Evolutionary conservation across 2,797 vertebrate species (phyloP).

Genomic region (Aselliscus stoliczkanus): DNA sequence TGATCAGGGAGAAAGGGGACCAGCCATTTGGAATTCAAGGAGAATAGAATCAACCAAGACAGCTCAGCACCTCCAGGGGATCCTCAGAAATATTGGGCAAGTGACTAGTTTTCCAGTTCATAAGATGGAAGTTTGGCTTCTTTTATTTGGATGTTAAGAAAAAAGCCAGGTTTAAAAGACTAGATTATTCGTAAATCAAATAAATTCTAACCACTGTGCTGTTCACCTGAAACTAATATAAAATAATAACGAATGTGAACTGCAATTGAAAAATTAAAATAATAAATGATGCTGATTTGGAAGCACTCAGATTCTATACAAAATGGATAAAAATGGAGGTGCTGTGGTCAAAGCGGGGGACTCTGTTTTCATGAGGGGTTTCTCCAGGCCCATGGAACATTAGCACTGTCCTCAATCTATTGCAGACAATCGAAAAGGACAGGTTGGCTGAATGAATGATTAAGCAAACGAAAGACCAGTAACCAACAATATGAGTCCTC

Average conservation of each 20-base stretch:
- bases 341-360: background rate
- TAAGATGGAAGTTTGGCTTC: background rate
- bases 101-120: background rate
- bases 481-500: background rate
- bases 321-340: background rate
- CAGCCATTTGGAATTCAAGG: background rate
- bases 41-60: background rate
- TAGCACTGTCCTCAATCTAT: background rate
- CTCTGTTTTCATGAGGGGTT: background rate
- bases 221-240: too few species aligned
- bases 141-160: constrained; percentile 2
- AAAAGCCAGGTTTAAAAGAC: background rate
- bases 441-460: background rate
- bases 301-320: background rate
- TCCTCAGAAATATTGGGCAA: background rate
- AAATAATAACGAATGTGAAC: too few species aligned
- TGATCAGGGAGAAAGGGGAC: background rate
- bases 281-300: background rate
- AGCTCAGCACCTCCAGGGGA: background rate
- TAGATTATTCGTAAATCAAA: too few species aligned
- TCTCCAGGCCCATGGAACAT: background rate
- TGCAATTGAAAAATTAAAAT: too few species aligned
- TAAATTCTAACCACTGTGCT: too few species aligned
- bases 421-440: background rate
- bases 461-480: background rate